Percentiles rank a stretch among this genome's conserved stretches.
Conservation (phyloP, 2,797 vertebrate genomes). For the Microchirus variegatus region DNA sequence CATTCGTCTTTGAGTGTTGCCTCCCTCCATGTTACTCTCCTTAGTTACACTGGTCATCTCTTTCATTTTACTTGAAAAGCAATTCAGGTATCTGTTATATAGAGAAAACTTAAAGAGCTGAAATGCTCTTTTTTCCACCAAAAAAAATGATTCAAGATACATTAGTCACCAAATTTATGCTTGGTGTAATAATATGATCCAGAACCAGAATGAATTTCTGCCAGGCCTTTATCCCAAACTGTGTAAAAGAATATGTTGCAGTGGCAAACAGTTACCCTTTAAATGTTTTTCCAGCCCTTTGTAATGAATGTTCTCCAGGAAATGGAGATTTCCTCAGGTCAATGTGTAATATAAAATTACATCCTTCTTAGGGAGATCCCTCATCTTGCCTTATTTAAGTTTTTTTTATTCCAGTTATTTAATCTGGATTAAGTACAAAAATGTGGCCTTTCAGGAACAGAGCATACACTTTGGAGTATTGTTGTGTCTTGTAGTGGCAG, state of each 20-base stretch:
- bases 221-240: slow-evolving; percentile 11
- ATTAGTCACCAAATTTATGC: slow-evolving; percentile 4
- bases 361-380: slow-evolving; percentile 40
- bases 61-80: slow-evolving; percentile 44
- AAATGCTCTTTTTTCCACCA: slow-evolving; percentile 1
- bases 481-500: background rate
- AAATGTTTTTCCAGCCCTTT: slow-evolving; percentile 19
- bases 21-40: slow-evolving; percentile 27
- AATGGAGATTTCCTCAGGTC: slow-evolving; percentile 74
- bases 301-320: slow-evolving; percentile 63
- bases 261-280: slow-evolving; percentile 20
- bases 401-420: slow-evolving; percentile 49
- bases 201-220: slow-evolving; percentile 11
- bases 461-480: slow-evolving; percentile 8
- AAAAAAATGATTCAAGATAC: slow-evolving; percentile 10
- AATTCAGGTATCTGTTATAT: slow-evolving; percentile 30
- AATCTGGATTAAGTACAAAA: slow-evolving; percentile 23
- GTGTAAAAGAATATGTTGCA: slow-evolving; percentile 17
- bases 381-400: slow-evolving; percentile 73
- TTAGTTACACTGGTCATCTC: slow-evolving; percentile 54
- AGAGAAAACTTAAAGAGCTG: background rate
- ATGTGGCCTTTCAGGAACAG: slow-evolving; percentile 60
- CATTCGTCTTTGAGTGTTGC: slow-evolving; percentile 24
- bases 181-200: background rate
- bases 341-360: slow-evolving; percentile 38